A percentile compares a stretch with the other conserved stretches of the same genome.
phyloP scores from a whole-genome alignment of 1,140 invertebrate genomes.

The Cydia splendana region DNA sequence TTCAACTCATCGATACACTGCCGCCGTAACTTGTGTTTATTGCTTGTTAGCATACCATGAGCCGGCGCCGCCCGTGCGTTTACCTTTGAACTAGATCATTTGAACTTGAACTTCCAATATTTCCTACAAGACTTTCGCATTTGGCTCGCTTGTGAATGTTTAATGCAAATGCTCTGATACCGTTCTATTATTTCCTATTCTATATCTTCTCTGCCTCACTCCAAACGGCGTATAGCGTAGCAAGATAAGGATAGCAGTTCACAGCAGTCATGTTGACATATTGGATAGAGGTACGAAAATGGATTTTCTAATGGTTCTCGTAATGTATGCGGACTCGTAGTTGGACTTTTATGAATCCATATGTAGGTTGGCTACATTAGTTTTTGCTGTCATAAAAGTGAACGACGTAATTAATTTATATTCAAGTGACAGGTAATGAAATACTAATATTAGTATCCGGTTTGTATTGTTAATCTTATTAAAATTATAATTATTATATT shows the following conservation, averaged over 20 bases:
- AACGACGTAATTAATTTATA: background rate
- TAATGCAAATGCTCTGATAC: conserved; percentile 22
- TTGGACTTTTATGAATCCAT: conserved; percentile 11
- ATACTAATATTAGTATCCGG: conserved; percentile 1
- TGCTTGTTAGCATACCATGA: conserved; percentile 9
- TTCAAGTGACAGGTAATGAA: background rate
- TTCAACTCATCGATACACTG: background rate
- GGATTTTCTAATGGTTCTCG: background rate
- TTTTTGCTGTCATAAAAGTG: background rate
- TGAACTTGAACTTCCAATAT: conserved; percentile 43
- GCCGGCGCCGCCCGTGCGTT: conserved; percentile 37
- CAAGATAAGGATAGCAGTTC: background rate
- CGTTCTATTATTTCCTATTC: conserved; percentile 11
- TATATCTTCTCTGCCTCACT: background rate
- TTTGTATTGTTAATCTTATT: background rate
- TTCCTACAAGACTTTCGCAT: conserved; percentile 34
- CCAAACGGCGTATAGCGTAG: background rate
- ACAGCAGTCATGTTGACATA: background rate
- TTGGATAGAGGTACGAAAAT: background rate
- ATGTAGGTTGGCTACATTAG: background rate
- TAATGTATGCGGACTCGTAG: background rate
- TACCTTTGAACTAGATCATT: conserved; percentile 45
- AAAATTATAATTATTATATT: no score
- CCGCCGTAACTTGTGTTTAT: conserved; percentile 1
- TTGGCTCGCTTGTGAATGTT: conserved; percentile 28